These are phyloP conservation scores for Poeciliopsis turrubarensis DNA, from an alignment of 2,113 vertebrate species.

Conservation along the genomic window DNA sequence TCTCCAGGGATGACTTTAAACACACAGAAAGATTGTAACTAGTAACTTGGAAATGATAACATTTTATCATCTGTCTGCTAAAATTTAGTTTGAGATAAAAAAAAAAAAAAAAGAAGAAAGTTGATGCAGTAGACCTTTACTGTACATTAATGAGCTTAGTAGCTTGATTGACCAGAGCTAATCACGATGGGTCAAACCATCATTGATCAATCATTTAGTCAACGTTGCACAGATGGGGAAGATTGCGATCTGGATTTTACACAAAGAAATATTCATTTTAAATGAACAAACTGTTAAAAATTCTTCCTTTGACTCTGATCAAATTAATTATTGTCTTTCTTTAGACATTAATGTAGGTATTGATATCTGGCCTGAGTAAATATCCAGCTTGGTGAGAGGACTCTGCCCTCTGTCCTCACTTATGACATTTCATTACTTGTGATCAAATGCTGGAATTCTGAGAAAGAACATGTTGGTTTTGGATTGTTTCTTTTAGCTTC, in stretches of 20 bases:
- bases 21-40: neutral
- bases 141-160: neutral
- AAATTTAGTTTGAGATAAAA: neutral
- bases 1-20: neutral
- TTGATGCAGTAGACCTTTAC: neutral
- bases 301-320: neutral
- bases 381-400: neutral
- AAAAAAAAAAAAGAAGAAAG: neutral
- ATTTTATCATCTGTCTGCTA: neutral
- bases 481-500: neutral
- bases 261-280: neutral
- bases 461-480: too few species aligned
- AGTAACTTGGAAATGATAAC: neutral
- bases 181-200: neutral
- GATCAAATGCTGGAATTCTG: too few species aligned
- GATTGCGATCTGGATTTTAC: neutral
- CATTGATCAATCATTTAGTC: neutral
- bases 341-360: neutral
- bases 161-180: too few species aligned
- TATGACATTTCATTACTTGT: too few species aligned
- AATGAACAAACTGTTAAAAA: neutral
- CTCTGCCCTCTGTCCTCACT: neutral
- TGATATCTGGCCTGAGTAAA: neutral
- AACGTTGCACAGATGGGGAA: neutral
- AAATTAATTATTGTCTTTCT: neutral